A percentile compares a stretch with the other conserved stretches of the same genome.
Conservation (phyloP, 2,113 vertebrate genomes). For the Piaya cayana region DNA sequence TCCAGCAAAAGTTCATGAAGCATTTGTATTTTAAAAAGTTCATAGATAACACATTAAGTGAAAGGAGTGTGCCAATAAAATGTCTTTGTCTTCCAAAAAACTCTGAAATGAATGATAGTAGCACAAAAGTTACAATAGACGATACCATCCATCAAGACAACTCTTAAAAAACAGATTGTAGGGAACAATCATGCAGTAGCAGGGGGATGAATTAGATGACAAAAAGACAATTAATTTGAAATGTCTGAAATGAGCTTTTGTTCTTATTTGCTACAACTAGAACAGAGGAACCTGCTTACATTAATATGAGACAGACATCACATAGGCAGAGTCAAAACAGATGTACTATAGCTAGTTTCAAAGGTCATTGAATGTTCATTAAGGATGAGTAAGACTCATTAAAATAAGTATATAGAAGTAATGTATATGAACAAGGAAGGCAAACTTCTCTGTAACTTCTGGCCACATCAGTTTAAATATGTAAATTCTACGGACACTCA, state of each 20-base stretch:
- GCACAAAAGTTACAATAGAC: conserved; percentile 53
- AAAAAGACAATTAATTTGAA: conserved; percentile 35
- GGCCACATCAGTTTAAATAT: background rate
- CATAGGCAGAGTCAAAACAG: background rate
- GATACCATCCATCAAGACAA: conserved; percentile 41
- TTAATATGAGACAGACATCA: background rate
- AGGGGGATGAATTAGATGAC: conserved; percentile 35
- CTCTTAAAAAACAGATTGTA: conserved; percentile 25
- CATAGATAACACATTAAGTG: conserved; percentile 26
- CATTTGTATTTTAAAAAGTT: conserved; percentile 27
- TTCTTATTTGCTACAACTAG: conserved; percentile 2
- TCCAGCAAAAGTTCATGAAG: conserved; percentile 16
- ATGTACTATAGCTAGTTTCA: background rate
- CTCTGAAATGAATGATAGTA: conserved; percentile 47
- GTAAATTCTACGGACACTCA: background rate
- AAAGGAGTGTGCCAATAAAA: conserved; percentile 48
- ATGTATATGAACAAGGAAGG: background rate
- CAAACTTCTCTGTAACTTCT: background rate
- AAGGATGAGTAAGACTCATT: background rate
- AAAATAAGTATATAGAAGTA: background rate
- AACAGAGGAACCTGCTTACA: background rate
- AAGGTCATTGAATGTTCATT: background rate
- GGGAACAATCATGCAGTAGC: conserved; percentile 31
- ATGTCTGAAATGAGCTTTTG: conserved; percentile 1
- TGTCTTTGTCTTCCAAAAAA: conserved; percentile 49